Evolutionary conservation across 2,888 invertebrate genomes (phyloP), one percentile per base, ranked within the genome.

Genomic region (Psylliodes chrysocephalus): DNA sequence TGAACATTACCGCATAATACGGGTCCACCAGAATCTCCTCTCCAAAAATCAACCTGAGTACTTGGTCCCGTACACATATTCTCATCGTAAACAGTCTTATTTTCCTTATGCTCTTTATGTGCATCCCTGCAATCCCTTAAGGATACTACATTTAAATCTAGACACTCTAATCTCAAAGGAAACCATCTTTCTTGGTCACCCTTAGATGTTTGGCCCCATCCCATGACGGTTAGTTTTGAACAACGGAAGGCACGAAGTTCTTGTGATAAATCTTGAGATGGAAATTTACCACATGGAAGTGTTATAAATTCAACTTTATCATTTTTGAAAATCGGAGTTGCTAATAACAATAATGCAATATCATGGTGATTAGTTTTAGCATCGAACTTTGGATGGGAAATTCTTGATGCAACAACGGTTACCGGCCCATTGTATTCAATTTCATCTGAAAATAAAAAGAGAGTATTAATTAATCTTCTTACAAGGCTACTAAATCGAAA

Each of bases 21-120:
- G 15, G 49, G 49, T 10, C 49, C 49, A 10, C 49, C 49, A 2
- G 49, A 49, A 30, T 49, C 49, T 17, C 49, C 49, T 28, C 17
- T 49, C 49, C 49, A 49, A 30, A 49, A 49, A 49, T 49, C 49
- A 8, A 5, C 8, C 1, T 28, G 7, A 25, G 1, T 28, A 30
- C 28, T 49, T 2, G 28, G 12, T 28, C 28, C 30, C 12, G 49
- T 49, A 15, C 49, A 49, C 6, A 49, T 8, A 49, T 49, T 49
- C 2, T 15, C 12, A 14, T 49, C 12, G 10, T 30, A 12, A 14
- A 49, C 15, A 2, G 15, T 49, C 12, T 49, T 28, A 12, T 25
- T 49, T 49, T 15, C 28, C 10, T 49, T 28, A 10, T 28, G 49
- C 2, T 28, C 8, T n/a, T 28, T 15, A 15, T 49, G 49, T 1